Base-by-base conservation (phyloP, 1,140 invertebrate species). In the Drosophila baimaii region DNA sequence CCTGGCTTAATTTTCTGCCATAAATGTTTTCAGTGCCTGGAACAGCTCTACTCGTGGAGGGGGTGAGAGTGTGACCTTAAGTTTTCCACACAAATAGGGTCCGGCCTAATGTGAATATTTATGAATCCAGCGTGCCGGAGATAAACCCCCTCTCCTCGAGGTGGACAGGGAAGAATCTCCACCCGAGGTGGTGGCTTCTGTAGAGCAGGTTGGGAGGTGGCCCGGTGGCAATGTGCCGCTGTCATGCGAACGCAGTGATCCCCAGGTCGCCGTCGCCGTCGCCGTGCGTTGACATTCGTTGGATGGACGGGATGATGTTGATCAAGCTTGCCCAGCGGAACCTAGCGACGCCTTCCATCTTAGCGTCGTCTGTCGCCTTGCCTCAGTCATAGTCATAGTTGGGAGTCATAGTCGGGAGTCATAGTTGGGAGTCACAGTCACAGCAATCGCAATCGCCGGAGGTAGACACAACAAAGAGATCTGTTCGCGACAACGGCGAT, bases 401-500 rank as follows among this genome's bases (percentile, higher is more conserved):
- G 21, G 21, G 13, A 47, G 23, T 29, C 47, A 51, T 51, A 17
- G 25, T 47, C 21, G 3, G 2, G 1, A 29, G 49, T 51, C 47
- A 31, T 3, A 29, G 27, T 33, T 29, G 0, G 9, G 2, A 33
- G 51, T 54, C 51, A 21, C 29, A 54, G 51, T 54, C 51, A 31
- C 31, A 54, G 51, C 31, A 54, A 31, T 54, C 51, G 77, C 77
- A 85, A 84, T 80, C 77, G 81, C 71, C 76, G 54, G 65, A 63
- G 66, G 81, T 66, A 59, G 72, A 72, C 73, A 76, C 81, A 83
- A 83, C 77, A 84, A 84, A 84, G 77, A 83, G 80, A 82, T 82
- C 79, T 82, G 80, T 82, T 66, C 70, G 79, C 80, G 80, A 82
- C 78, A 85, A 69, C 80, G 58, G 69, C 46, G 64, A 41, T 58